Base-by-base conservation (phyloP, 1,140 invertebrate species). In the Hyles vespertilio region DNA sequence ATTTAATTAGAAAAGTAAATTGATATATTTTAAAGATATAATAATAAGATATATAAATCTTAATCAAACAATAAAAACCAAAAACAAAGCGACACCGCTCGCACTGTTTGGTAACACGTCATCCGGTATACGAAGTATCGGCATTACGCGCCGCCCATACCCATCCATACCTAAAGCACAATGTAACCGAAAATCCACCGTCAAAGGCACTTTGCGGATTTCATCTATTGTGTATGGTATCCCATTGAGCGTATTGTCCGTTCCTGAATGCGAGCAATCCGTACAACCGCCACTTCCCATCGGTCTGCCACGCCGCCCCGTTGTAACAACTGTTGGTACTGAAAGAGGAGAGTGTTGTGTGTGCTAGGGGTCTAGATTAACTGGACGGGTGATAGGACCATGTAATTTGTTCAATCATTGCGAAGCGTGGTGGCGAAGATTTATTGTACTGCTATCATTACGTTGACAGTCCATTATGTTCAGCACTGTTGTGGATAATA, bases 381-480 rank as follows among this genome's bases (percentile, higher is more conserved):
- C 12, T 54, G 40, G 52, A n/a, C 32, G 34, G 7, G 43, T 50
- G 55, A 55, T 60, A 54, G 51, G 58, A 43, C 34, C 59, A 58
- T 61, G 59, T 61, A 61, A 65, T 65, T 65, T 61, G 63, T 61
- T 51, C 56, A 58, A 61, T 61, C 59, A 65, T 65, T 55, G 56
- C 36, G 55, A 55, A 60, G 60, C 56, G 58, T 58, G 55, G 59
- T 61, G 63, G 40, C 34, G 58, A 57, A 65, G 63, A 61, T 65
- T 65, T 65, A 65, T 65, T 50, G 53, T 44, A 11, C 5, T 12
- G 12, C 3, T 54, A 54, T 54, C 50, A 50, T 9, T 50, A 10
- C 32, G 32, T 51, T 51, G 50, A 51, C 32, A 33, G 32, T 51
- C 8, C 32, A 51, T 5, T 33, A 33, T 51, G 22, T 33, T 51